Percentiles rank a stretch among this genome's conserved stretches.
phyloP scores from a whole-genome alignment of 2,797 vertebrate species.

The Diceros bicornis region DNA sequence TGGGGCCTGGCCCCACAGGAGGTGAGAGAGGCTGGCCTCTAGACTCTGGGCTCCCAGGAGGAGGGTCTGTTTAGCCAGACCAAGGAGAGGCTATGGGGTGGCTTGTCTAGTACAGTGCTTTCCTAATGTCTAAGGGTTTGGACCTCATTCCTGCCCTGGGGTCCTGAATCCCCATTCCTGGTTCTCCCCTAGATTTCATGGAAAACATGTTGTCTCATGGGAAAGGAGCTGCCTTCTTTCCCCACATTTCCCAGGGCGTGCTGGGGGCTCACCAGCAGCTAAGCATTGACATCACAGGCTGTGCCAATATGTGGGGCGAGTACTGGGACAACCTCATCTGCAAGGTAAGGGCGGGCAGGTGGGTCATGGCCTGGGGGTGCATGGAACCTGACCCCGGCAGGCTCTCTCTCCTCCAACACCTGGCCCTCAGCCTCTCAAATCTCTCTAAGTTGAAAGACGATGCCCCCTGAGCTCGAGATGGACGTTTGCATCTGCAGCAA shows the following conservation, averaged over 20 bases:
- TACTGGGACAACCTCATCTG: conserved; percentile 95
- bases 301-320: conserved; percentile 97
- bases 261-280: conserved; percentile 92
- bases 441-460: background rate
- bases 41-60: background rate
- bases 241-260: conserved; percentile 89
- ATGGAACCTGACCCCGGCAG: background rate
- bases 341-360: conserved; percentile 87
- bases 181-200: conserved; percentile 90
- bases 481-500: accelerated
- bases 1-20: background rate
- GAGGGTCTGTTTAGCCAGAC: background rate
- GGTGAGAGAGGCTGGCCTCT: background rate
- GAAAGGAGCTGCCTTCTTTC: conserved; percentile 94
- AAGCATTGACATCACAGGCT: conserved; percentile 92
- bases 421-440: background rate
- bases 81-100: background rate
- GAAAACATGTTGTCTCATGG: conserved; percentile 91
- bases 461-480: background rate
- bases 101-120: background rate
- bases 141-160: background rate
- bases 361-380: background rate
- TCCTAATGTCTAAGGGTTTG: background rate
- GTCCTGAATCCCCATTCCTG: background rate
- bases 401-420: background rate